phyloP scores from a whole-genome alignment of 2,888 invertebrate genomes.

The Epinotia nisella region DNA sequence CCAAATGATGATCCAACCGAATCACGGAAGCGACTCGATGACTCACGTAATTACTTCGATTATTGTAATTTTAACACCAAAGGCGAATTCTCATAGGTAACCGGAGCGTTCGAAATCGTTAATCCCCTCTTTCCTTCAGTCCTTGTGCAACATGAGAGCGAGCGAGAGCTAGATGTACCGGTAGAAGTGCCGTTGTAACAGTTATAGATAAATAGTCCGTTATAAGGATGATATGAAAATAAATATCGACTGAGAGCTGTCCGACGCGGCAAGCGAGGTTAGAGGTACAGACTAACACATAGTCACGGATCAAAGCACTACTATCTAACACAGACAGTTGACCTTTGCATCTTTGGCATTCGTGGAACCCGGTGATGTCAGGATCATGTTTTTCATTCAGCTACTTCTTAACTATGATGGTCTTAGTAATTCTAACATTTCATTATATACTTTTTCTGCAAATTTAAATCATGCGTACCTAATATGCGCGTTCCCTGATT shows the following conservation, averaged over 20 bases:
- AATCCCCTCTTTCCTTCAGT: constrained; percentile 1
- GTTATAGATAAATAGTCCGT: constrained; percentile 31
- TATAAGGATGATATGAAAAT: constrained; percentile 38
- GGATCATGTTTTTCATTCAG: background rate
- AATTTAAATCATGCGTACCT: background rate
- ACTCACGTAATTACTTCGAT: constrained; percentile 47
- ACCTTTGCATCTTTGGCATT: constrained; percentile 12
- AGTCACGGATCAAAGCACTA: background rate
- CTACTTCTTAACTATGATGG: background rate
- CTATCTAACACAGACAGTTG: background rate
- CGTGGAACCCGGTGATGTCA: constrained; percentile 7
- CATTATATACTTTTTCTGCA: background rate
- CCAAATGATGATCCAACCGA: constrained; percentile 46
- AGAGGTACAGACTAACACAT: background rate
- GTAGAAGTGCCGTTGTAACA: constrained; percentile 34
- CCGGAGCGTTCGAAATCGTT: background rate
- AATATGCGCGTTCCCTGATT: too few relatives aligned
- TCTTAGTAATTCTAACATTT: background rate
- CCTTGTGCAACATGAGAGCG: constrained; percentile 6
- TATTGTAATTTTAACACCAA: constrained; percentile 39
- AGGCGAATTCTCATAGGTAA: constrained; percentile 21
- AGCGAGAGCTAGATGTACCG: constrained; percentile 24
- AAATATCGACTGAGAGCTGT: constrained; percentile 2
- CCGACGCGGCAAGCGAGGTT: background rate
- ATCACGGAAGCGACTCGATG: constrained; percentile 48